Percentiles rank a stretch among this genome's conserved stretches.
Conservation (phyloP, 1,140 invertebrate species). For the Brachionus koreanus region DNA sequence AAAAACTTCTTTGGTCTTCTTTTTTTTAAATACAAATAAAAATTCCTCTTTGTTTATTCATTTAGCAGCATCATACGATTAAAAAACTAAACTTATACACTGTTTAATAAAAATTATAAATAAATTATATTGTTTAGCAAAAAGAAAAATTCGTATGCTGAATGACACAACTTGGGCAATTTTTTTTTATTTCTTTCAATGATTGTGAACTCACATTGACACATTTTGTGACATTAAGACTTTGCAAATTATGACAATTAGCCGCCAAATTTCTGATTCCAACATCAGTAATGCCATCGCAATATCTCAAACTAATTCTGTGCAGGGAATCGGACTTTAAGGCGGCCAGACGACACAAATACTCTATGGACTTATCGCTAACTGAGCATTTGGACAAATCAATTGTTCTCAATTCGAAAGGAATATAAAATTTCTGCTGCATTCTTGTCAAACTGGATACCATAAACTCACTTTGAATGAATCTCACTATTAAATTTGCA, state of each 20-base stretch:
- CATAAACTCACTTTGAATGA: not conserved
- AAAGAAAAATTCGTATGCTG: conserved; percentile 36
- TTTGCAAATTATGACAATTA: conserved; percentile 30
- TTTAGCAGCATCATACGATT: too few relatives aligned
- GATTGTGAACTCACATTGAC: not conserved
- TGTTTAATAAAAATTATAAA: not conserved
- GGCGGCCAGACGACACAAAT: not conserved
- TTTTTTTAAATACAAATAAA: too few relatives aligned
- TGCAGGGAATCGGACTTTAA: not conserved
- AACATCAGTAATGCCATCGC: not conserved
- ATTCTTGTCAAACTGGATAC: not conserved
- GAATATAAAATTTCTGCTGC: not conserved
- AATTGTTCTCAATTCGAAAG: not conserved
- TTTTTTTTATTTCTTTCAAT: conserved; percentile 27
- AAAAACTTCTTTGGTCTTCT: too few relatives aligned
- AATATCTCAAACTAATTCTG: conserved; percentile 1
- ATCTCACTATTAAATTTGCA: not conserved
- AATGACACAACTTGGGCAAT: conserved; percentile 31
- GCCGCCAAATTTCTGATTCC: not conserved
- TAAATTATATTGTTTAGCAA: not conserved
- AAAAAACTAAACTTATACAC: not conserved
- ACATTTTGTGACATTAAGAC: conserved; percentile 13
- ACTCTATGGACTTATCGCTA: conserved; percentile 17
- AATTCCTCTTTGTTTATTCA: too few relatives aligned
- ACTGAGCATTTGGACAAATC: conserved; percentile 27